Base-by-base conservation (phyloP, 2,888 invertebrate genomes). In the Brachyptera risi region DNA sequence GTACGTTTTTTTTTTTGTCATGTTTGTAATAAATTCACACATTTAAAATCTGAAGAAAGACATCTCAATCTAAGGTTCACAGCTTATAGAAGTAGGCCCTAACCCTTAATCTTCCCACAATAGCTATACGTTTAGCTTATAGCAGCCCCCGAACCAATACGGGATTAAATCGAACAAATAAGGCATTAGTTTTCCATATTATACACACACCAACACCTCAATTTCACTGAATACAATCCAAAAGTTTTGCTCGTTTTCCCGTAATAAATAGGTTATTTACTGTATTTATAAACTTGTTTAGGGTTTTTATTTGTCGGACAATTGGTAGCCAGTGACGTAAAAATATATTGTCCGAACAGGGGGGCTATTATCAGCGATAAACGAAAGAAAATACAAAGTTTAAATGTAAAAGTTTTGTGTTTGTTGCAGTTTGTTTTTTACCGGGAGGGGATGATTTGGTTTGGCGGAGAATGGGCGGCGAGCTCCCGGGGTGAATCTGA, bases 251-350 rank as follows among this genome's bases (percentile, higher is more conserved):
- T 47, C 47, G 47, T 11, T 23, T 47, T 23, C 24, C 47, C 47
- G 47, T 47, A 47, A 47, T 47, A 47, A 47, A 47, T 47, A 47
- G 47, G 47, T 47, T 47, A 47, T 47, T 47, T 47, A 47, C 47
- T 11, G 24, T 24, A 47, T 47, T 47, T 47, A 44, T 17, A 2
- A 47, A 47, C 47, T 23, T 3, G 23, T 3, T 21, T 23, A 47
- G 24, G n/a, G 23, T 21, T 47, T 24, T 7, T 3, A 3, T 24
- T 3, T 5, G 24, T 21, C 11, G 47, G 24, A 3, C 24, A 7
- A 23, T 47, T 21, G 21, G 21, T 13, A 24, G 24, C 5, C 21
- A 47, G 47, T 47, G 47, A 47, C 47, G 47, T 47, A 47, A 23
- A 24, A 23, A 24, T 47, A 44, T 44, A 47, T 47, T 47, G 47